Evolutionary conservation across 2,113 vertebrate genomes (phyloP).

Genomic region (Ivindomyrus marchei): DNA sequence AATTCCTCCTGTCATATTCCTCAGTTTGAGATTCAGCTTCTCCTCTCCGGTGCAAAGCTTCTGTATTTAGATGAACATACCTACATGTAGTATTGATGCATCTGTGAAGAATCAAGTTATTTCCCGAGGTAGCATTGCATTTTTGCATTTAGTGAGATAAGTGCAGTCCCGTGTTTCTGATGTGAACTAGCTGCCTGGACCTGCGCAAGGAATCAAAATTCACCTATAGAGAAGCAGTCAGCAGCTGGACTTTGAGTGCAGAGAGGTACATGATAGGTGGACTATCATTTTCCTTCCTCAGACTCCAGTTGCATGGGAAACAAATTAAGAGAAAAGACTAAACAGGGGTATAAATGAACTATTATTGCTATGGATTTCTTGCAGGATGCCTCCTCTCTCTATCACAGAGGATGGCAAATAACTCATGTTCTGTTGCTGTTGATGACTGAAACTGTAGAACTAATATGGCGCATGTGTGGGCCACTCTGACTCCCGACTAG

Average conservation of each 20-base stretch:
- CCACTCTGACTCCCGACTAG: not conserved
- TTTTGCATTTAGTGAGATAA: not conserved
- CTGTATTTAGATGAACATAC: not conserved
- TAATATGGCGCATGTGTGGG: not conserved
- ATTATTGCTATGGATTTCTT: constrained; percentile 34
- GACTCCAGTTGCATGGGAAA: not conserved
- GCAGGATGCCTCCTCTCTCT: constrained; percentile 12
- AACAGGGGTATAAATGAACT: not conserved
- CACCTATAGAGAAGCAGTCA: not conserved
- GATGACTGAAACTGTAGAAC: not conserved
- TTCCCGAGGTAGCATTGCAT: not conserved
- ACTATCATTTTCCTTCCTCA: not conserved
- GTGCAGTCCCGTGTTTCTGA: not conserved
- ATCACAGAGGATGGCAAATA: constrained; percentile 24
- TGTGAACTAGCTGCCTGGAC: not conserved
- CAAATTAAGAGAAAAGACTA: not conserved
- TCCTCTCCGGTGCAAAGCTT: not conserved
- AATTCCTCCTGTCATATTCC: not conserved
- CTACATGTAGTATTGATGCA: not conserved
- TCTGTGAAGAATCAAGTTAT: not conserved
- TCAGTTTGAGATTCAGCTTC: not conserved
- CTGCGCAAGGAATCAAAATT: not conserved
- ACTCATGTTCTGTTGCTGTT: constrained; percentile 20
- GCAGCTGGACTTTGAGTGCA: not conserved
- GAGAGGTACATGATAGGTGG: not conserved